These are phyloP conservation scores for Carduelis carduelis DNA, from an alignment of 2,797 vertebrate species.

Conservation along the genomic window DNA sequence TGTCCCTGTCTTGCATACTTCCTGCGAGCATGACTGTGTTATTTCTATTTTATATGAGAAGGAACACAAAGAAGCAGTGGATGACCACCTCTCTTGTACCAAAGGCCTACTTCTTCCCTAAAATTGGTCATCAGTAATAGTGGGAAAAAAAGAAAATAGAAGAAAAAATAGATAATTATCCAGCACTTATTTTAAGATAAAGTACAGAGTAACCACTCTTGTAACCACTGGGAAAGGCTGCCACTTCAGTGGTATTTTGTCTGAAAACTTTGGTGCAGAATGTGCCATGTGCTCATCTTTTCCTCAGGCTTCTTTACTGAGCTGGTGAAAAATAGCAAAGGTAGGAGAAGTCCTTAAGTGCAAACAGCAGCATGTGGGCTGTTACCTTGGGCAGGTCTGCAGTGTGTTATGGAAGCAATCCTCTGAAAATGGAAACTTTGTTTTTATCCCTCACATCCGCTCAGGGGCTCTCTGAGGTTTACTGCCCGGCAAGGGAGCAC, in stretches of 20 bases:
- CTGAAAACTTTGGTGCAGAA: neutral
- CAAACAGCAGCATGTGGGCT: neutral
- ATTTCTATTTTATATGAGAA: neutral
- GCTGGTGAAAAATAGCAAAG: neutral
- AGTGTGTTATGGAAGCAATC: fast-evolving
- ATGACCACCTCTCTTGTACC: neutral
- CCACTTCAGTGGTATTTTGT: neutral
- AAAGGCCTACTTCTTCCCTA: neutral
- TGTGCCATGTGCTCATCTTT: neutral
- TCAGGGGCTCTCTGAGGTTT: neutral
- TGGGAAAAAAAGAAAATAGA: neutral
- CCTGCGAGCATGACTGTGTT: neutral
- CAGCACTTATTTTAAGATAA: neutral
- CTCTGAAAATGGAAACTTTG: neutral
- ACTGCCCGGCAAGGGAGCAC: neutral
- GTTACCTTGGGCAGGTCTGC: neutral
- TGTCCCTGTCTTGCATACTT: neutral
- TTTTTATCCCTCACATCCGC: neutral
- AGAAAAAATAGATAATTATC: neutral
- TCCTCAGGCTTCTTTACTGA: neutral
- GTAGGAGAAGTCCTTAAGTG: neutral
- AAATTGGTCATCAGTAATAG: neutral
- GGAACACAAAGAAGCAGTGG: neutral
- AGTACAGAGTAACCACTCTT: neutral
- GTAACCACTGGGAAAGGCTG: neutral